Percentiles rank a stretch among this genome's conserved stretches.
These are phyloP conservation scores for Pseudochirops cupreus DNA, from an alignment of 2,797 vertebrate genomes.

Conservation along the genomic window DNA sequence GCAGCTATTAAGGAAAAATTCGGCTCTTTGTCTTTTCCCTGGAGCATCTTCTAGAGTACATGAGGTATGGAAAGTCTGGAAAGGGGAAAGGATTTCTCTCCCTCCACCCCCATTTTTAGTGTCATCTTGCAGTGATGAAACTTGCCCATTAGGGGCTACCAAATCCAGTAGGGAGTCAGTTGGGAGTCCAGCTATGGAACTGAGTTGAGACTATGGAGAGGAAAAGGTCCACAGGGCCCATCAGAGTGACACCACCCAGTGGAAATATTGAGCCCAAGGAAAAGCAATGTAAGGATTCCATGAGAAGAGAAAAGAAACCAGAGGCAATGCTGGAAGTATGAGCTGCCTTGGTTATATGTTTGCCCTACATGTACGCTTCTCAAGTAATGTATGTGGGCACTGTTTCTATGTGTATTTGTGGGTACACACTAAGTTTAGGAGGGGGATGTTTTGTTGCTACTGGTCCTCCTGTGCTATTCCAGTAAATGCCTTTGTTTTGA, in stretches of 20 bases:
- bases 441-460: not conserved
- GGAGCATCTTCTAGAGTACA: not conserved
- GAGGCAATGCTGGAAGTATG: not conserved
- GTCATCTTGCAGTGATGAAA: not conserved
- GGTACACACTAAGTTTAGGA: not conserved
- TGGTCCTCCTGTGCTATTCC: not conserved
- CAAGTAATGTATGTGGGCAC: not conserved
- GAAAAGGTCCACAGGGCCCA: not conserved
- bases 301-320: not conserved
- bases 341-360: not conserved
- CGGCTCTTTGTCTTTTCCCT: not conserved
- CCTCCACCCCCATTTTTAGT: not conserved
- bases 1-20: not conserved
- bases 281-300: not conserved
- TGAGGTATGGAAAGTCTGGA: not conserved
- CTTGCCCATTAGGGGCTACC: not conserved
- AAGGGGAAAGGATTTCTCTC: not conserved
- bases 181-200: not conserved
- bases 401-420: not conserved
- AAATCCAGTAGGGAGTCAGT: not conserved
- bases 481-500: not conserved
- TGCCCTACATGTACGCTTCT: not conserved
- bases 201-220: not conserved
- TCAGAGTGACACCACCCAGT: not conserved
- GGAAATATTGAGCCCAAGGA: not conserved